phyloP scores from a whole-genome alignment of 2,113 vertebrate species.

The Seriola rivoliana region DNA sequence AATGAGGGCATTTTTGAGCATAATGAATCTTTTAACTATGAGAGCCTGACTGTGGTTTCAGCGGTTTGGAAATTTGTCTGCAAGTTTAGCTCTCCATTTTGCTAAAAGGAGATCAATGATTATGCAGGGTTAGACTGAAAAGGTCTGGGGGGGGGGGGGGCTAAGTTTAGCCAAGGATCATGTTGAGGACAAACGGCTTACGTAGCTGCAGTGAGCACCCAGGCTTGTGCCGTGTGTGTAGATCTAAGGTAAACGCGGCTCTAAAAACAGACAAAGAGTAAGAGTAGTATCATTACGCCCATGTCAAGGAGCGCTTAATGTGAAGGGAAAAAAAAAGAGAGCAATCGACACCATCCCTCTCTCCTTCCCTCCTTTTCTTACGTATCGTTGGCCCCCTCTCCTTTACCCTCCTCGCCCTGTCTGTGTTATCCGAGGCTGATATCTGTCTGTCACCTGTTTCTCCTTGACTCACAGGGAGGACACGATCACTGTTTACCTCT shows the following conservation, averaged over 20 bases:
- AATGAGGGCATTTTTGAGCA: slow-evolving; percentile 51
- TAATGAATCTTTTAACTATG: slow-evolving; percentile 50
- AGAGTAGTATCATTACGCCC: slow-evolving; percentile 71
- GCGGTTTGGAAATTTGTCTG: slow-evolving; percentile 45
- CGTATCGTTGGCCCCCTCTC: slow-evolving; percentile 58
- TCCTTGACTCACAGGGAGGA: slow-evolving; percentile 65
- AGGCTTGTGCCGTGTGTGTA: slow-evolving; percentile 16
- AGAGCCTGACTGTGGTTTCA: slow-evolving; percentile 24
- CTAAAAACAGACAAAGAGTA: slow-evolving; percentile 66
- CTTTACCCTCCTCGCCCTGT: slow-evolving; percentile 59
- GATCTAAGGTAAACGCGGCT: slow-evolving; percentile 60
- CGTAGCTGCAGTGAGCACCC: slow-evolving; percentile 16
- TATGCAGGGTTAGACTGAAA: slow-evolving; percentile 12
- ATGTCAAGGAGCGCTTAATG: slow-evolving; percentile 73
- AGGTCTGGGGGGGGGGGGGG: slow-evolving; percentile 41
- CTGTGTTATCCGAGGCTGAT: slow-evolving; percentile 66
- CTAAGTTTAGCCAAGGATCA: slow-evolving; percentile 65
- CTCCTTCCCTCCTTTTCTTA: slow-evolving; percentile 77
- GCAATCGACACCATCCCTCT: slow-evolving; percentile 76
- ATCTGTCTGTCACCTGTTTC: slow-evolving; percentile 61
- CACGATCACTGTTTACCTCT: slow-evolving; percentile 23
- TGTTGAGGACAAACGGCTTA: slow-evolving; percentile 62
- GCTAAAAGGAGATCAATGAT: slow-evolving; percentile 11
- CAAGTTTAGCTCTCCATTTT: slow-evolving; percentile 23
- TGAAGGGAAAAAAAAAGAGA: slow-evolving; percentile 65